phyloP scores from a whole-genome alignment of 2,888 invertebrate species.

The Liodrosophila aerea region DNA sequence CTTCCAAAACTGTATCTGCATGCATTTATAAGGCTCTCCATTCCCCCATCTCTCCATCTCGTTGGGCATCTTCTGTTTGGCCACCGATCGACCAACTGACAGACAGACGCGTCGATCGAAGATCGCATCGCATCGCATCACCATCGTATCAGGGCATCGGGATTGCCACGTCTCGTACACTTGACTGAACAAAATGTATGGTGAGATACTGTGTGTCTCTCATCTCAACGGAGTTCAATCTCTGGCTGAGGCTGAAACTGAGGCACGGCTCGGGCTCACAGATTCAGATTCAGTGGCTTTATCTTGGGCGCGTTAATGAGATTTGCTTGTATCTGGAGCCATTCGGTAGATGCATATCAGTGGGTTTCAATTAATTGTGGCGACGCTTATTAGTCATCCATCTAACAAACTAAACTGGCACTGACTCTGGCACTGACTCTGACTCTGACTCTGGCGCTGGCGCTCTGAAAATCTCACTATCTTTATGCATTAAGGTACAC shows the following conservation, averaged over 20 bases:
- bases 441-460: slow-evolving; percentile 40
- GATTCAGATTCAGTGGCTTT: slow-evolving; percentile 68
- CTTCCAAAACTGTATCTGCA: slow-evolving; percentile 77
- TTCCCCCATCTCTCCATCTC: not conserved
- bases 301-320: slow-evolving; percentile 81
- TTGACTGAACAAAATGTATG: slow-evolving; percentile 73
- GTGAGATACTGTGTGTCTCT: slow-evolving; percentile 44
- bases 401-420: slow-evolving; percentile 75
- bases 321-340: slow-evolving; percentile 82
- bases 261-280: not conserved
- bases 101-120: slow-evolving; percentile 37
- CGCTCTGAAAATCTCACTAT: slow-evolving; percentile 45
- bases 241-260: not conserved
- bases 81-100: slow-evolving; percentile 9
- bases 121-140: slow-evolving; percentile 33
- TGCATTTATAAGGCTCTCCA: slow-evolving; percentile 66
- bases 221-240: too few species aligned
- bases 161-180: slow-evolving; percentile 44
- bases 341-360: slow-evolving; percentile 81
- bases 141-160: slow-evolving; percentile 5
- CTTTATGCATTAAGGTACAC: slow-evolving; percentile 9
- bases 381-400: slow-evolving; percentile 82
- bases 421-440: slow-evolving; percentile 9
- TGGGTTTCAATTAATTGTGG: slow-evolving; percentile 80
- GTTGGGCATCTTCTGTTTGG: not conserved